Evolutionary conservation across 1,140 invertebrate genomes (phyloP).

Genomic region (Pseudomyrmex pallidus): DNA sequence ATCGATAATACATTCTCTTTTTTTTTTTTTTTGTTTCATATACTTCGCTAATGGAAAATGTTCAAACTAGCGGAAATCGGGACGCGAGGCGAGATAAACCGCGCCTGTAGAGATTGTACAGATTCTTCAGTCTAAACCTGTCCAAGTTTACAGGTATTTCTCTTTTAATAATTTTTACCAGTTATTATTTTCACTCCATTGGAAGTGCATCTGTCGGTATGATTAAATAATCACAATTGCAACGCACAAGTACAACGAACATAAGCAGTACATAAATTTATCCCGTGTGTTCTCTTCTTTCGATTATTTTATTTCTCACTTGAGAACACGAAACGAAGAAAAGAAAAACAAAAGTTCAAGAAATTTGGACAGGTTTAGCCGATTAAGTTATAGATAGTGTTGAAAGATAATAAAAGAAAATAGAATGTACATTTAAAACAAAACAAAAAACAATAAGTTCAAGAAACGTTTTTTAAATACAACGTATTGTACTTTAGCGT

Average conservation of each 20-base stretch:
- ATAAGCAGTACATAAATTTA: not conserved
- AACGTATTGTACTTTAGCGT: conserved; percentile 35
- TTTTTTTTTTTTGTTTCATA: not conserved
- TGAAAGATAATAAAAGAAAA: not conserved
- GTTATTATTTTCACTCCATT: not conserved
- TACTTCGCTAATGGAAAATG: no score
- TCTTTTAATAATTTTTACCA: not conserved
- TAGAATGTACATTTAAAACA: conserved; percentile 16
- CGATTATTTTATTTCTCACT: not conserved
- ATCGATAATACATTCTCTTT: not conserved
- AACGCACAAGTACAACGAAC: conserved; percentile 40
- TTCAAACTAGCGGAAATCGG: no score
- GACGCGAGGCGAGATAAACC: no score
- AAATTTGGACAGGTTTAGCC: conserved; percentile 27
- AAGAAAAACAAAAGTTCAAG: not conserved
- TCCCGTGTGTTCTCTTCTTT: not conserved
- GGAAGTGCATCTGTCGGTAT: no score
- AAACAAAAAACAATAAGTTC: not conserved
- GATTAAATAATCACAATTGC: conserved; percentile 5
- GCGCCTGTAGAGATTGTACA: no score
- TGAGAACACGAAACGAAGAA: not conserved
- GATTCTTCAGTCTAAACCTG: not conserved
- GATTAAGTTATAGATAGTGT: conserved; percentile 7
- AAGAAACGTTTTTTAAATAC: conserved; percentile 7
- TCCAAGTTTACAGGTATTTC: conserved; percentile 14